Evolutionary conservation across 2,113 vertebrate species (phyloP).

Genomic region (Oreochromis tanganicae): DNA sequence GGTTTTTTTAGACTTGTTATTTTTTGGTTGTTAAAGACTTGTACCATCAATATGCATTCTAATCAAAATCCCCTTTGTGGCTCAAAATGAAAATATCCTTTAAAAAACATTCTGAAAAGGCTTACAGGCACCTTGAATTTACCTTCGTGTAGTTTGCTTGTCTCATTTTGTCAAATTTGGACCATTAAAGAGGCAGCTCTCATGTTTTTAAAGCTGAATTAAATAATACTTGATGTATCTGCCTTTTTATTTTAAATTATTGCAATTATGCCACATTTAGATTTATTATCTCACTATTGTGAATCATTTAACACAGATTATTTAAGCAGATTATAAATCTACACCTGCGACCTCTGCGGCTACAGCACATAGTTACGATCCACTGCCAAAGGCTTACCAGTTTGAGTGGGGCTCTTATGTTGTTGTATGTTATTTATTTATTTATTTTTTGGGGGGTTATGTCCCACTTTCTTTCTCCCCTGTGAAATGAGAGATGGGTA

Average conservation of each 20-base stretch:
- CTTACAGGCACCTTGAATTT: background rate
- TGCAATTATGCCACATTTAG: background rate
- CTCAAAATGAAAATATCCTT: background rate
- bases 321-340: background rate
- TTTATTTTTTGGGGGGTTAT: background rate
- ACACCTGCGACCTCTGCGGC: background rate
- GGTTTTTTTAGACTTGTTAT: background rate
- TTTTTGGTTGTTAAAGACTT: background rate
- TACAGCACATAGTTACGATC: background rate
- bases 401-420: background rate
- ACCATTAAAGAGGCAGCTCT: background rate
- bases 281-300: background rate
- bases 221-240: background rate
- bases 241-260: background rate
- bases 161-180: background rate
- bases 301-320: background rate
- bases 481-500: background rate
- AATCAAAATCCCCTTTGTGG: background rate
- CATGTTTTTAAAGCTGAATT: background rate
- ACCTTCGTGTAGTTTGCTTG: background rate
- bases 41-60: background rate
- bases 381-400: background rate
- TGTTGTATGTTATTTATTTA: background rate
- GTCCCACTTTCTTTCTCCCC: conserved; percentile 49
- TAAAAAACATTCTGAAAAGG: background rate